A percentile compares a stretch with the other conserved stretches of the same genome.
Evolutionary conservation across 2,113 vertebrate species (phyloP).

Genomic region (Chinchilla lanigera): DNA sequence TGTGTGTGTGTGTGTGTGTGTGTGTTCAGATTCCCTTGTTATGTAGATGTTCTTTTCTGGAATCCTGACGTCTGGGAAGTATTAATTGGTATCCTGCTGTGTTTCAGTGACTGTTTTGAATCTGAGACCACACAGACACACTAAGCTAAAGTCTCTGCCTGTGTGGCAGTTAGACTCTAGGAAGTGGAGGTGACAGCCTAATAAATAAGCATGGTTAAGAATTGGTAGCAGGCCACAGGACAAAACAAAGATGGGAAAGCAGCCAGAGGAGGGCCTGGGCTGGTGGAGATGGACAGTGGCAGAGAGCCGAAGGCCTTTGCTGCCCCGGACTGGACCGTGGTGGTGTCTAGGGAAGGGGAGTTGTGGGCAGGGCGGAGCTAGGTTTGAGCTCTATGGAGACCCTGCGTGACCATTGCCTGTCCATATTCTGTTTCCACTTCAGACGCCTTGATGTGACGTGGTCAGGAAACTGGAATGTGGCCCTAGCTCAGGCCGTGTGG

Average conservation of each 20-base stretch:
- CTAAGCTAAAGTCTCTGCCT: not conserved
- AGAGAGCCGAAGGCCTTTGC: not conserved
- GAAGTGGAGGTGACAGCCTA: not conserved
- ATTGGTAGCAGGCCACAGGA: not conserved
- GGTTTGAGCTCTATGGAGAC: not conserved
- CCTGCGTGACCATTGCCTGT: too few species aligned
- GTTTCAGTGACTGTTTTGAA: not conserved
- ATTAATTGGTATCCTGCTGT: not conserved
- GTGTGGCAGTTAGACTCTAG: not conserved
- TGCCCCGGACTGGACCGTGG: too few species aligned
- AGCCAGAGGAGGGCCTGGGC: too few species aligned
- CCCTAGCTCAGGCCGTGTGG: not conserved
- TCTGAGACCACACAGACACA: not conserved
- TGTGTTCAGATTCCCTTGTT: not conserved
- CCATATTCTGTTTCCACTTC: not conserved
- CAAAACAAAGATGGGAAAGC: not conserved
- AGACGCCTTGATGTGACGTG: not conserved
- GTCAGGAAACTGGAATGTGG: not conserved
- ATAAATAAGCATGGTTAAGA: too few species aligned
- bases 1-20: not conserved
- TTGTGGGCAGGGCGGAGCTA: not conserved
- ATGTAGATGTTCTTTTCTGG: not conserved
- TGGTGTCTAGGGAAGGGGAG: not conserved
- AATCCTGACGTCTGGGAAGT: not conserved
- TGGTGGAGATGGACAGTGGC: accelerated